phyloP scores from a whole-genome alignment of 2,113 vertebrate genomes.

The Podocnemis expansa region DNA sequence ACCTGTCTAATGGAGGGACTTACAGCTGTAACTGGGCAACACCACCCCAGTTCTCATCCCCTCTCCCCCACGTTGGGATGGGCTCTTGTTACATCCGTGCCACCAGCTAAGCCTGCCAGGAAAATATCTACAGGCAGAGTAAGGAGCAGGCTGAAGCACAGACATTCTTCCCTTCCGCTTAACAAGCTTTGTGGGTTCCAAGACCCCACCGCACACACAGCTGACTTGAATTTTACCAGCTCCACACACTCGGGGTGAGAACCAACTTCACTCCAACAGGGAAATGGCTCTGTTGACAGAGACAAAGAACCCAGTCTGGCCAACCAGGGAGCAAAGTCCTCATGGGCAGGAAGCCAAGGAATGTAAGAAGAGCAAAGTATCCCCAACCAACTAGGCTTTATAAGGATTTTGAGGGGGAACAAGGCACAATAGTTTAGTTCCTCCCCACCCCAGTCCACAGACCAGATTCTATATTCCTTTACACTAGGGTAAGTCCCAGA shows the following conservation, averaged over 20 bases:
- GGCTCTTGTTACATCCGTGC: not conserved
- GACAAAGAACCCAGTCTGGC: not conserved
- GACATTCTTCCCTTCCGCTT: rapidly evolving
- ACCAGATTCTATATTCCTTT: not conserved
- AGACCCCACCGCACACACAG: not conserved
- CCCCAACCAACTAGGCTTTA: not conserved
- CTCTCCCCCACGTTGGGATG: not conserved
- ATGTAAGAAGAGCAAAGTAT: not conserved
- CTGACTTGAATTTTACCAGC: not conserved
- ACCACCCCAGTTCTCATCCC: not conserved
- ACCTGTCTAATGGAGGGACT: not conserved
- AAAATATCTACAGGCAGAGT: not conserved
- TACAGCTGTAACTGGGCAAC: not conserved
- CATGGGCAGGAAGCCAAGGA: not conserved
- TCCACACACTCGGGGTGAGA: not conserved
- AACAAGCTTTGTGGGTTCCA: rapidly evolving
- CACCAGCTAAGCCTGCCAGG: not conserved
- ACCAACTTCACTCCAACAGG: not conserved
- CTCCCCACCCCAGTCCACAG: not conserved
- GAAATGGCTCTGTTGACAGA: not conserved
- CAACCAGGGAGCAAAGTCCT: not conserved
- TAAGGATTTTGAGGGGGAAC: not conserved
- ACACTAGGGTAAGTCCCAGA: not conserved
- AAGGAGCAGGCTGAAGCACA: not conserved
- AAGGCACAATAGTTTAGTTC: not conserved